Base-by-base conservation (phyloP, 2,888 invertebrate species). In the Zhuqinia jingwanae region DNA sequence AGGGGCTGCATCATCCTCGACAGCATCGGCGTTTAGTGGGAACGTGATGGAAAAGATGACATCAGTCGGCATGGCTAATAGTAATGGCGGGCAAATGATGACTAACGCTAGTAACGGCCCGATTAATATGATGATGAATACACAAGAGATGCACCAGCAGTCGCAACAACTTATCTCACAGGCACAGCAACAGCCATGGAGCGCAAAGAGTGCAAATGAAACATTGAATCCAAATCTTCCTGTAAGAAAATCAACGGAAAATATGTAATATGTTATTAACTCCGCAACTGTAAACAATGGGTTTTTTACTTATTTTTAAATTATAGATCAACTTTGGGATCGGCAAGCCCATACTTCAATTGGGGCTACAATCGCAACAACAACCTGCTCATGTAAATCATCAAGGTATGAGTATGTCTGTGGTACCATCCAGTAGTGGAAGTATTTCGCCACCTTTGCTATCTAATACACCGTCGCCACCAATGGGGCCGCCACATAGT, bases 171-270 rank as follows among this genome's bases (percentile, higher is more conserved):
- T 36, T 25, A 10, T 42, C 17, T 25, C 56, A 20, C 79, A 79
- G 8, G 45, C 22, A 22, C 75, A 70, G 63, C 88, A 88, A 68
- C 89, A 89, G 68, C 89, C 90, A 13, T 90, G 90, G 90, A 90
- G 88, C 83, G 87, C 90, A 25, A 90, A 90, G 77, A 90, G 89
- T 85, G 89, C 90, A 13, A 90, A 89, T 77, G 90, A 89, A 80
- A 89, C 90, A 10, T 47, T 90, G 22, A 89, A 88, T 84, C 88
- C 90, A 13, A 90, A 89, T 85, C 63, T 88, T 83, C 89, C 90
- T 53, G 90, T 90, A 89, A 58, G 75, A 22, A 60, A 22, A 20
- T 13, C 5, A 42, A 17, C 2, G n/a, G 13, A 15, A 8, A n/a
- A n/a, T 58, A 20, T n/a, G 25, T 11, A 58, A 10, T n/a, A 2